phyloP scores from a whole-genome alignment of 2,797 vertebrate species.

The Setipinna tenuifilis region DNA sequence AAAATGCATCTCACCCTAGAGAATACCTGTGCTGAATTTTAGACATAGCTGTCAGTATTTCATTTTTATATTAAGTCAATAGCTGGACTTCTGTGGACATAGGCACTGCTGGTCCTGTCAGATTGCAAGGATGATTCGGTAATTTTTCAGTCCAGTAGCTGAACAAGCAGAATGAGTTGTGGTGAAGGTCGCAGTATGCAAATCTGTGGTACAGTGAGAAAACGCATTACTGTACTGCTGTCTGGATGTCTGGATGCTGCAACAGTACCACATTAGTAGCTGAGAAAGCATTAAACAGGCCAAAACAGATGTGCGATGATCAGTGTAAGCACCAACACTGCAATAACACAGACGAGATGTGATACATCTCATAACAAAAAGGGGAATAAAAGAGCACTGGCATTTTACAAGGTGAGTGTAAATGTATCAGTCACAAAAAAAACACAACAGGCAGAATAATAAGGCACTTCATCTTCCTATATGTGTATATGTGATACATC shows the following conservation, averaged over 20 bases:
- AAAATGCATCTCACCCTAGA: too few species aligned
- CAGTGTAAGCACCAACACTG: not conserved
- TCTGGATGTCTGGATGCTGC: not conserved
- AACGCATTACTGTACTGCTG: not conserved
- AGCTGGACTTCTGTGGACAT: not conserved
- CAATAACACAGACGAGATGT: too few species aligned
- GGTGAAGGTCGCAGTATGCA: not conserved
- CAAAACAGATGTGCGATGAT: not conserved
- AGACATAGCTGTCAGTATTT: too few species aligned
- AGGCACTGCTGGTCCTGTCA: not conserved
- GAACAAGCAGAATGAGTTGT: not conserved
- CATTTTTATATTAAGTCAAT: too few species aligned
- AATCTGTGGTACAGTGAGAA: slow-evolving; percentile 1
- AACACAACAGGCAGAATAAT: too few species aligned
- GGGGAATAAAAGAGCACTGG: not conserved
- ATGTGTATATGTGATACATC: too few species aligned
- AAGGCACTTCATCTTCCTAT: too few species aligned
- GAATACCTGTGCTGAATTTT: too few species aligned
- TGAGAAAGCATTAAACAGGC: not conserved
- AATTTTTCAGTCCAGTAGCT: not conserved
- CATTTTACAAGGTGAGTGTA: not conserved
- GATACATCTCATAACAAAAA: not conserved
- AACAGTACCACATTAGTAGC: not conserved
- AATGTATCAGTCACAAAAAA: too few species aligned
- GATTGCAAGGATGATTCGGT: not conserved